A percentile compares a stretch with the other conserved stretches of the same genome.
These are phyloP conservation scores for Callorhinus ursinus DNA, from an alignment of 2,113 vertebrate species.

Conservation along the genomic window DNA sequence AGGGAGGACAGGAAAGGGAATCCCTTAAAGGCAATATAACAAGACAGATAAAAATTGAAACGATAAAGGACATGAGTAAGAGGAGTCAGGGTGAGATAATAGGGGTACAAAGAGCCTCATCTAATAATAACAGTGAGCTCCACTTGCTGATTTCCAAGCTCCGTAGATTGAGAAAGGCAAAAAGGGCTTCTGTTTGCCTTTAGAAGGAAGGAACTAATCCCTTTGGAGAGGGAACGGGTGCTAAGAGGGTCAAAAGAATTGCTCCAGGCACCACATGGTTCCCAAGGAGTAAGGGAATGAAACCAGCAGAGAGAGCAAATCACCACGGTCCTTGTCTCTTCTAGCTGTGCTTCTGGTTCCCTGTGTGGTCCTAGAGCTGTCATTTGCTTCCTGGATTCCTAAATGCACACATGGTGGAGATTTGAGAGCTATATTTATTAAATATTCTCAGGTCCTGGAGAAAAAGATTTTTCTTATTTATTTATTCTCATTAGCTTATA, in stretches of 20 bases:
- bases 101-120: background rate
- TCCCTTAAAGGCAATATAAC: background rate
- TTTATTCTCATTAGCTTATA: background rate
- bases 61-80: background rate
- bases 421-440: background rate
- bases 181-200: background rate
- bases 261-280: background rate
- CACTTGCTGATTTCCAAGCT: no score
- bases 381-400: background rate
- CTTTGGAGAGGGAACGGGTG: background rate
- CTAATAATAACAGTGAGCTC: background rate
- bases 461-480: background rate
- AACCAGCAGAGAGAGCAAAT: background rate
- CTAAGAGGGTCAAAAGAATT: background rate
- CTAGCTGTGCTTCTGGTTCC: background rate
- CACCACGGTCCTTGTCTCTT: background rate
- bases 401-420: background rate
- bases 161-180: background rate
- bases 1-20: background rate
- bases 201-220: no score
- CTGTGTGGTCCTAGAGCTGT: no score
- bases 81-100: background rate
- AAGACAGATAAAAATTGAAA: background rate
- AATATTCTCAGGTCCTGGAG: background rate
- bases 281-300: background rate